Evolutionary conservation across 2,797 vertebrate genomes (phyloP), one percentile per base, ranked within the genome.

Genomic region (Tiaroga cobitis): DNA sequence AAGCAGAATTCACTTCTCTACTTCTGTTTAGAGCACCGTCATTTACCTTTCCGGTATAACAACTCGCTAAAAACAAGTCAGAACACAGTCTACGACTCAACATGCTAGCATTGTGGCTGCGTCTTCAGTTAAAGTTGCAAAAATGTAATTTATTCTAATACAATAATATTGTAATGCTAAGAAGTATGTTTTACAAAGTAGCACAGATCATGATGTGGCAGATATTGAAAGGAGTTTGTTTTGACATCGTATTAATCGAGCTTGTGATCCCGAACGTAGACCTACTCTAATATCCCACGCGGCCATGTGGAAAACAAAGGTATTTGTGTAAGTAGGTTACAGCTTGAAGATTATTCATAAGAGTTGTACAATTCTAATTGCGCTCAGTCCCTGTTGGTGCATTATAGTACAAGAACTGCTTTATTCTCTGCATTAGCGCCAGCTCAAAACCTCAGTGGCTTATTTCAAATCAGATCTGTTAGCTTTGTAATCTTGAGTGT

Each of bases 281-380:
- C 21, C 32, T 56, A 15, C 5, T 24, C 41, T 46, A 63, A 37
- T 39, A 80, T 59, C 80, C 49, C 34, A 61, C 15, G 67, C 43
- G 68, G 49, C 34, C 34, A 73, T 29, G 67, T 72, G 68, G 49
- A 56, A 82, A 82, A 82, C 68, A 82, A 82, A 61, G 68, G 67
- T 72, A 82, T 82, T 82, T 82, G 68, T 61, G 80, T 82, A 72
- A 72, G 68, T 82, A 59, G 68, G 80, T 72, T 82, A 59, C 51
- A 56, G 68, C 51, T 82, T 70, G 43, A 82, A 72, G 80, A 59
- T 59, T 82, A 39, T 81, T 54, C 65, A 69, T 39, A 82, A 82
- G 72, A 59, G 68, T 82, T 82, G 68, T 61, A 9, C n/a, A 73
- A 43, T 70, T 59, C 51, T 73, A 72, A 82, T 82, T 82, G 51